Base-by-base conservation (phyloP, 1,140 invertebrate species). In the Andricus grossulariae region DNA sequence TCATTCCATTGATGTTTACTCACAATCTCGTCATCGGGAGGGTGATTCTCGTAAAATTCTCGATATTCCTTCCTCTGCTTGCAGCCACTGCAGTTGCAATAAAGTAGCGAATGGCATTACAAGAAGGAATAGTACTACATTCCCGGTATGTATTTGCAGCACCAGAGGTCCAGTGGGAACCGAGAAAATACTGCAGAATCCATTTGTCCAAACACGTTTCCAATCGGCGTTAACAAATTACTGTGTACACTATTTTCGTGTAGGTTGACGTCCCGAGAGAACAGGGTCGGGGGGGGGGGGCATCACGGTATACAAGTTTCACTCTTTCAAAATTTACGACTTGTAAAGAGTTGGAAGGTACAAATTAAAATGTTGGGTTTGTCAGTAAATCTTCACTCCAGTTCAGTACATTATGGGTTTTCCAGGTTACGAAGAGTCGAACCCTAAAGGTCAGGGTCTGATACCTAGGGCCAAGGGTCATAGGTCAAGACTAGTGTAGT, bases 51-150 rank as follows among this genome's bases (percentile, higher is more conserved):
- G 57, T 76, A 76, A 71, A 76, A 76, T 71, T 49, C 19, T 76
- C 74, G 74, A 76, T 76, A 71, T 71, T 76, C 66, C 50, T 71
- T 52, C 10, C 45, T 49, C 32, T 50, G 74, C 74, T 71, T 55
- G 74, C 66, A n/a, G 50, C 66, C 54, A 66, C 52, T 76, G 51
- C 50, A 39, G 15, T 50, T 51, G 74, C 66, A 76, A 76, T 76
- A 76, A 76, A 76, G 50, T 51, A 52, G 32, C 51, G 71, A 76
- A 76, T 71, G 66, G 66, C 71, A 71, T 71, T 76, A 71, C 74
- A 71, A 76, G 74, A 71, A 71, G 57, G 57, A 76, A 76, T 49
- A 73, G 51, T 15, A 32, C 32, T 15, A 32, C 32, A 73, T 45
- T 54, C 16, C 49, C 51, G 52, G 52, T 73, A 73, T 76, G 70